Evolutionary conservation across 2,797 vertebrate species (phyloP).

Genomic region (Parauchenoglanis punctatus): DNA sequence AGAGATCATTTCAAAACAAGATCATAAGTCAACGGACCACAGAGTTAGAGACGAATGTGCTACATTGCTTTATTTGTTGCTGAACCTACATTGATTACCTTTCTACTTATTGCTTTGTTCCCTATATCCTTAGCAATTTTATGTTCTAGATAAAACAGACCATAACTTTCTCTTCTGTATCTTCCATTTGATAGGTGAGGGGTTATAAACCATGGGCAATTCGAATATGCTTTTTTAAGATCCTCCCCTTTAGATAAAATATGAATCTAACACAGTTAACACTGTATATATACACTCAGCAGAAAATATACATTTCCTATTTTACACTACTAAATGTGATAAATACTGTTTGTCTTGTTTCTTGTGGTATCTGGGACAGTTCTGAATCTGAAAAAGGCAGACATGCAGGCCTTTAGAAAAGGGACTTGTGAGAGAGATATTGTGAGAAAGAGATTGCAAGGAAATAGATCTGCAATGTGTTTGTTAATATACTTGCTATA

Average conservation of each 20-base stretch:
- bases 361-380: slow-evolving; percentile 1
- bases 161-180: background rate
- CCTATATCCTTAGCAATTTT: background rate
- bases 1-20: background rate
- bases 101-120: background rate
- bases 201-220: background rate
- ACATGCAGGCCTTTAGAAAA: background rate
- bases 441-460: background rate
- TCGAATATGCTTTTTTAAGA: background rate
- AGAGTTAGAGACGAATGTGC: background rate
- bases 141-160: background rate
- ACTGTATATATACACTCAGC: background rate
- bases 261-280: background rate
- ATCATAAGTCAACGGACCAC: background rate
- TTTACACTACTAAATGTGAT: slow-evolving; percentile 9
- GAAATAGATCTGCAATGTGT: background rate
- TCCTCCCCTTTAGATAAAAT: background rate
- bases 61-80: background rate
- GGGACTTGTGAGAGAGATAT: background rate
- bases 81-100: background rate
- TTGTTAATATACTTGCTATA: background rate
- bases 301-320: background rate
- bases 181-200: background rate
- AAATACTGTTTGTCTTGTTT: background rate
- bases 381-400: background rate